Base-by-base conservation (phyloP, 2,113 vertebrate species). In the Cryptomyrus ogoouensis region DNA sequence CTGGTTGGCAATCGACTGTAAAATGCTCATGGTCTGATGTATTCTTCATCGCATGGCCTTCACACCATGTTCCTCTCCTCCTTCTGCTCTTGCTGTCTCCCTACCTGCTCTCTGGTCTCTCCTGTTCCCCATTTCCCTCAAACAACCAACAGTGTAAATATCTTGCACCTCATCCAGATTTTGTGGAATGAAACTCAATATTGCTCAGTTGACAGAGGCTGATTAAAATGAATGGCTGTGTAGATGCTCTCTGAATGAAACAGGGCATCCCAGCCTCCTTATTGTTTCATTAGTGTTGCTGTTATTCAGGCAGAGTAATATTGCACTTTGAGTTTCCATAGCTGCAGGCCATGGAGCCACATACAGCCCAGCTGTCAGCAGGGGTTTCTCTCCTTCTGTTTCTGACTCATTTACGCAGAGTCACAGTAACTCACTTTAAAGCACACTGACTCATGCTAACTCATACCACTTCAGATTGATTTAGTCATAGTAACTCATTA, bases 161-260 rank as follows among this genome's bases (percentile, higher is more conserved):
- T 50, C 44, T 47, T 4, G 1, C 21, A 50, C 83, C 47, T 50
- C 83, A 47, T 27, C 83, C 83, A n/a, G 83, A 49, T 85, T 85
- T 49, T 27, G 6, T 49, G 44, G 83, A 49, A n/a, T 50, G 44
- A 21, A 86, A 86, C 46, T 49, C 10, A 24, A 86, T 89, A 49
- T 77, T 50, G 24, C 88, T 49, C 58, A 70, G 58, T 77, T 89
- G 88, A 77, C 88, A 89, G 15, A 35, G 66, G 39, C 88, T 89
- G 47, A 77, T 52, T 46, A 77, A 77, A 89, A 89, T 50, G 15
- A 89, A 89, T 89, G 66, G 44, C 47, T 49, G 66, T 66, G 27
- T 19, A 3, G 88, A 74, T 56, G 52, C 86, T 39, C 83, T 62
- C 44, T 27, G 88, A 88, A 27, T 49, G n/a, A 74, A 39, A 49